phyloP scores from a whole-genome alignment of 2,797 vertebrate species.

The Pseudochirops cupreus region DNA sequence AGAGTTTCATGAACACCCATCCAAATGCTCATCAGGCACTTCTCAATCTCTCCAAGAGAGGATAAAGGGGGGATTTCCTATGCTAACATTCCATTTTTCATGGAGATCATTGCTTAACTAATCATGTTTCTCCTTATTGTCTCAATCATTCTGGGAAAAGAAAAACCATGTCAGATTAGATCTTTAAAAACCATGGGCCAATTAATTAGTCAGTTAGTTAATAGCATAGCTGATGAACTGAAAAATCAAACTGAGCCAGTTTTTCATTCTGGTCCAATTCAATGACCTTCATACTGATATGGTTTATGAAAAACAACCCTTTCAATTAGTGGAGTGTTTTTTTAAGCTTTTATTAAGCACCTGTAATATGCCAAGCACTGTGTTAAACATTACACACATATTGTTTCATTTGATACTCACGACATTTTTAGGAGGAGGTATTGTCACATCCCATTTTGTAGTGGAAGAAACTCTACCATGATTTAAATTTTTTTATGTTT shows the following conservation, averaged over 20 bases:
- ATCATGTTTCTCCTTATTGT: background rate
- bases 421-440: background rate
- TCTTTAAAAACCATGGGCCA: background rate
- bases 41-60: background rate
- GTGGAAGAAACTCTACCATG: background rate
- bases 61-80: background rate
- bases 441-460: background rate
- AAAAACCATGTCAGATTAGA: background rate
- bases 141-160: background rate
- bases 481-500: background rate
- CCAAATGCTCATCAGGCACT: background rate
- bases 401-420: background rate
- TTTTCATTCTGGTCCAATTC: background rate
- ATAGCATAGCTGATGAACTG: background rate
- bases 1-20: background rate
- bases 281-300: background rate
- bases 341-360: background rate
- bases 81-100: background rate
- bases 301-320: background rate
- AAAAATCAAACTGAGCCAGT: background rate
- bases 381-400: background rate
- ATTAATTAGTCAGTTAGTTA: background rate
- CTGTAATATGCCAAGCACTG: background rate
- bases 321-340: background rate
- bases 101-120: background rate